These are phyloP conservation scores for Thamnophis sirtalis DNA, from an alignment of 2,113 vertebrate genomes.

Conservation along the genomic window DNA sequence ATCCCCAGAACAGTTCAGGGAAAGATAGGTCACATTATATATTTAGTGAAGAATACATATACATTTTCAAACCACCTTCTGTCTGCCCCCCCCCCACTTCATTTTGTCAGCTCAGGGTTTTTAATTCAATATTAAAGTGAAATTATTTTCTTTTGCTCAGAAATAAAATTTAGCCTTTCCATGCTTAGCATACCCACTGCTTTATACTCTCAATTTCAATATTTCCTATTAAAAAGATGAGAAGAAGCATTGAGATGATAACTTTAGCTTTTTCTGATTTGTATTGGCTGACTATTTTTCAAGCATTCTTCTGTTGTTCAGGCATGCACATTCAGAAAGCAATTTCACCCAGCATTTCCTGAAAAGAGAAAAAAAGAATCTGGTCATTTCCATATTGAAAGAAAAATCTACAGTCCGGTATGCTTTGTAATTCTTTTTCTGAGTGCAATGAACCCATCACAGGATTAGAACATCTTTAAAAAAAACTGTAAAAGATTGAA, in stretches of 20 bases:
- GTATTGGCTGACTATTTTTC: slow-evolving; percentile 12
- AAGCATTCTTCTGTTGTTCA: slow-evolving; percentile 1
- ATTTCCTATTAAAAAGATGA: slow-evolving; percentile 5
- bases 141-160: neutral
- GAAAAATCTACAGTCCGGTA: slow-evolving; percentile 1
- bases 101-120: neutral
- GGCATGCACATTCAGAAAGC: neutral
- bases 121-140: neutral
- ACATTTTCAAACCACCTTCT: neutral
- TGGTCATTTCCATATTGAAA: slow-evolving; percentile 28
- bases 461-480: neutral
- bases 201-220: slow-evolving; percentile 2
- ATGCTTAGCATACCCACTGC: neutral
- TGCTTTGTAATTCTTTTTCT: neutral
- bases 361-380: neutral
- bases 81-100: neutral
- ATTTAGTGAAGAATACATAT: neutral
- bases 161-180: neutral
- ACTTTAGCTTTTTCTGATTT: slow-evolving; percentile 4
- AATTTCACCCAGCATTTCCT: slow-evolving; percentile 16
- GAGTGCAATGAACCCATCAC: slow-evolving; percentile 1
- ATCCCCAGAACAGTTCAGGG: neutral
- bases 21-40: neutral
- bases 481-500: neutral
- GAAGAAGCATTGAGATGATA: slow-evolving; percentile 14